Evolutionary conservation across 2,797 vertebrate genomes (phyloP).

Genomic region (Xiphorhynchus erythropygius): DNA sequence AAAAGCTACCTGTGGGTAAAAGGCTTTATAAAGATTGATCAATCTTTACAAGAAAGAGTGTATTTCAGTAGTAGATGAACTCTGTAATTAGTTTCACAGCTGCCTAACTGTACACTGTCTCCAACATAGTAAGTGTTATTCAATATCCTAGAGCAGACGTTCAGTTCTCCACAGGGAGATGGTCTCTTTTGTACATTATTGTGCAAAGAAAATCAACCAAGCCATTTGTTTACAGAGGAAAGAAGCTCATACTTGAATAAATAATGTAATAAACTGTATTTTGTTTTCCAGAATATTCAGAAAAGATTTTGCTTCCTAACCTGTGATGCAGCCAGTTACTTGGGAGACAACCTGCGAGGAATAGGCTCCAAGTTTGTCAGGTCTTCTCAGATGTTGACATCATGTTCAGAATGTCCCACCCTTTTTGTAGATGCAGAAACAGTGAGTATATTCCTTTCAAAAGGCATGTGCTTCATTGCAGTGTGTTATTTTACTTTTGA

Average conservation of each 20-base stretch:
- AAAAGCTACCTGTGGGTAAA: neutral
- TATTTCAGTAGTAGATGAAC: neutral
- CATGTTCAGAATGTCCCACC: conserved; percentile 95
- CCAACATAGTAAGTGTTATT: neutral
- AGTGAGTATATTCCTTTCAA: conserved; percentile 77
- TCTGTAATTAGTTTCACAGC: neutral
- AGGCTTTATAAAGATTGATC: neutral
- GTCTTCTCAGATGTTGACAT: conserved; percentile 95
- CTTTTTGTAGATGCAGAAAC: conserved; percentile 97
- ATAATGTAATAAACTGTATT: neutral
- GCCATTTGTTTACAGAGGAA: neutral
- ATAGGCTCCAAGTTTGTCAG: conserved; percentile 96
- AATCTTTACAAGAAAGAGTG: neutral
- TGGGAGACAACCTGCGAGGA: conserved; percentile 93
- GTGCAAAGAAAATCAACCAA: neutral
- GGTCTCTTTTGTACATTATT: neutral
- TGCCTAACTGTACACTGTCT: neutral
- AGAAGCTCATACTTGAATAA: neutral
- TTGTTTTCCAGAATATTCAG: conserved; percentile 90
- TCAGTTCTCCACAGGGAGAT: neutral
- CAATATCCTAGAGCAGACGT: neutral
- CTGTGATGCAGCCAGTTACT: conserved; percentile 91
- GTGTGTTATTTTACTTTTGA: neutral
- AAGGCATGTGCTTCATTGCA: neutral
- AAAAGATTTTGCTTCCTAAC: conserved; percentile 96